Evolutionary conservation across 2,888 invertebrate genomes (phyloP).

Genomic region (Eurytoma californica): DNA sequence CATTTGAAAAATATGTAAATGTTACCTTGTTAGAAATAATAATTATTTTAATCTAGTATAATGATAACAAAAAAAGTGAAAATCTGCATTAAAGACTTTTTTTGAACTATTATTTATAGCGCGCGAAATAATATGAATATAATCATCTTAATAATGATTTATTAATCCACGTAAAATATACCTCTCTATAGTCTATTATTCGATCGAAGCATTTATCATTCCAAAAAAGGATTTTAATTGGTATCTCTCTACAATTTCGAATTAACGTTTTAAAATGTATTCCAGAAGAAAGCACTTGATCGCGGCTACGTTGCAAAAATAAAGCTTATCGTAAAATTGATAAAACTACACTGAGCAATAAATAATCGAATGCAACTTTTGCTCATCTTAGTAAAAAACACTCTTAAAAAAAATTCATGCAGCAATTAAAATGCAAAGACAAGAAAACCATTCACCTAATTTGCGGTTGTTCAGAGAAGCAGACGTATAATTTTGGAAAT

Average conservation of each 20-base stretch:
- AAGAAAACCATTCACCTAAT: too few species aligned
- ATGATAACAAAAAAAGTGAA: background rate
- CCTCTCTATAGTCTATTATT: background rate
- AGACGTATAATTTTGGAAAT: too few species aligned
- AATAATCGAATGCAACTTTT: too few species aligned
- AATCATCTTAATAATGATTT: too few species aligned
- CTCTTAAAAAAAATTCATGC: too few species aligned
- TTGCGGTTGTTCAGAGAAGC: too few species aligned
- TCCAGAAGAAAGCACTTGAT: background rate
- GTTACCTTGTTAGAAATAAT: background rate
- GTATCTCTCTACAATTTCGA: background rate
- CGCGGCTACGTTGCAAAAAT: too few species aligned
- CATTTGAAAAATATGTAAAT: background rate
- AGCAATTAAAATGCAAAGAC: too few species aligned
- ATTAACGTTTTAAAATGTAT: background rate
- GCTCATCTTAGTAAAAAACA: too few species aligned
- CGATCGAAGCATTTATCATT: background rate
- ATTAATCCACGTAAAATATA: too few species aligned
- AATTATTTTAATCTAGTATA: background rate
- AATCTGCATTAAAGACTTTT: background rate
- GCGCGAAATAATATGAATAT: background rate
- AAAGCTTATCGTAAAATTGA: too few species aligned
- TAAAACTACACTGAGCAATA: too few species aligned
- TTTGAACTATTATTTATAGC: background rate
- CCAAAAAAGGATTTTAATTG: conserved; percentile 1